Evolutionary conservation across 2,797 vertebrate genomes (phyloP).

Genomic region (Aulostomus chinensis): DNA sequence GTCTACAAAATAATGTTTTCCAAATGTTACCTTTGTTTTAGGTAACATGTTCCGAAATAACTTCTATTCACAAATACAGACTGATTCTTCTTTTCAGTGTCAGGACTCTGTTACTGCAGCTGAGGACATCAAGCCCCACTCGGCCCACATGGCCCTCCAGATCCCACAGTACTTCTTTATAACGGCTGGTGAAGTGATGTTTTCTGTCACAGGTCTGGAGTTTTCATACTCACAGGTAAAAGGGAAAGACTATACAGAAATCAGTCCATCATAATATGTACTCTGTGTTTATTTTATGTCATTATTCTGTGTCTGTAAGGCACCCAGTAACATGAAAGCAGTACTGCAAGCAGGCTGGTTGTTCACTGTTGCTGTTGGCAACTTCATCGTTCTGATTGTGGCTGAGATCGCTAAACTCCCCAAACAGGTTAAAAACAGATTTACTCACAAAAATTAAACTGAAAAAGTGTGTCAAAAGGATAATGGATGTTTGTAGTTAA

Average conservation of each 20-base stretch:
- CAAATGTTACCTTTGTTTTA: too few relatives aligned
- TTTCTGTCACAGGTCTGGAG: constrained; percentile 92
- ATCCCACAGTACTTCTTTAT: constrained; percentile 96
- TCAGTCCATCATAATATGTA: too few relatives aligned
- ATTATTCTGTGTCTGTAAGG: constrained; percentile 70
- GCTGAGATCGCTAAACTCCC: constrained; percentile 82
- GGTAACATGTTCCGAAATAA: too few relatives aligned
- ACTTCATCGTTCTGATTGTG: constrained; percentile 94
- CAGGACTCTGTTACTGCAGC: constrained; percentile 13
- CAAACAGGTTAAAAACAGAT: constrained; percentile 79
- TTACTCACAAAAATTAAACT: not conserved
- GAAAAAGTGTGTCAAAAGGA: too few relatives aligned
- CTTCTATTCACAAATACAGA: constrained; percentile 4
- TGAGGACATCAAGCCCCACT: constrained; percentile 86
- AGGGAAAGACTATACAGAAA: too few relatives aligned
- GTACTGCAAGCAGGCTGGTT: constrained; percentile 96
- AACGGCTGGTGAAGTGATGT: constrained; percentile 91
- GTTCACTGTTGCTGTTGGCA: constrained; percentile 88
- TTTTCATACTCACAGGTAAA: constrained; percentile 96
- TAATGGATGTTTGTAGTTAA: too few relatives aligned
- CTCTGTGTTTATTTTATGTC: not conserved
- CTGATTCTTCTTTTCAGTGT: too few relatives aligned
- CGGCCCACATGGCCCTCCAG: constrained; percentile 90
- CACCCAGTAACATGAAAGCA: constrained; percentile 95
- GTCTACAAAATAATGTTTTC: too few relatives aligned